These are phyloP conservation scores for Brachylomia viminalis DNA, from an alignment of 2,888 invertebrate species.

Conservation along the genomic window DNA sequence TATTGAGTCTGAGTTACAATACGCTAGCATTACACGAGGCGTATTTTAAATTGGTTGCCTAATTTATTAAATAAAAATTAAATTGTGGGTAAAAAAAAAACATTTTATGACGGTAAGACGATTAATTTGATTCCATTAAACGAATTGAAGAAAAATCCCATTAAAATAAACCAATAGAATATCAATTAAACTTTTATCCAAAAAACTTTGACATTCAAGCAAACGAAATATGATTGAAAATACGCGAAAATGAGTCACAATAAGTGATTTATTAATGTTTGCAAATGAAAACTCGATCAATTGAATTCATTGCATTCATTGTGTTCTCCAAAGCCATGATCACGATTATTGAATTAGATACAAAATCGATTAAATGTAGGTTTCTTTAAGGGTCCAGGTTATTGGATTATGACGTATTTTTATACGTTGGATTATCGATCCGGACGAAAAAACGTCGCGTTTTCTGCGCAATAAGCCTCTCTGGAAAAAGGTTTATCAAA, in stretches of 20 bases:
- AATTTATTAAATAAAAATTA: not conserved
- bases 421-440: constrained; percentile 43
- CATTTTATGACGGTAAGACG: not conserved
- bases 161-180: not conserved
- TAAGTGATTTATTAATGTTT: constrained; percentile 34
- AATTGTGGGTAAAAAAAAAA: too few relatives aligned
- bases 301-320: constrained; percentile 19
- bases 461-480: constrained; percentile 47
- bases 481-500: constrained; percentile 21
- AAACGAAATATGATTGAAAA: constrained; percentile 9
- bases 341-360: constrained; percentile 10
- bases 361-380: constrained; percentile 12
- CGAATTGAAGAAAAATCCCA: constrained; percentile 2
- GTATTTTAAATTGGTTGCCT: not conserved
- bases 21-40: not conserved
- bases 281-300: constrained; percentile 25
- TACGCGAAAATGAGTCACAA: constrained; percentile 10
- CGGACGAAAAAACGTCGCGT: constrained; percentile 19
- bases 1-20: not conserved
- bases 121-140: not conserved
- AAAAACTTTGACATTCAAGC: constrained; percentile 11
- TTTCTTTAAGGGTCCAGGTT: constrained; percentile 18
- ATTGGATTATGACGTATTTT: constrained; percentile 39
- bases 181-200: not conserved
- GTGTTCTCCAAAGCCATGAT: constrained; percentile 17